Conservation (phyloP, 2,113 vertebrate genomes). For the Panthera tigris region DNA sequence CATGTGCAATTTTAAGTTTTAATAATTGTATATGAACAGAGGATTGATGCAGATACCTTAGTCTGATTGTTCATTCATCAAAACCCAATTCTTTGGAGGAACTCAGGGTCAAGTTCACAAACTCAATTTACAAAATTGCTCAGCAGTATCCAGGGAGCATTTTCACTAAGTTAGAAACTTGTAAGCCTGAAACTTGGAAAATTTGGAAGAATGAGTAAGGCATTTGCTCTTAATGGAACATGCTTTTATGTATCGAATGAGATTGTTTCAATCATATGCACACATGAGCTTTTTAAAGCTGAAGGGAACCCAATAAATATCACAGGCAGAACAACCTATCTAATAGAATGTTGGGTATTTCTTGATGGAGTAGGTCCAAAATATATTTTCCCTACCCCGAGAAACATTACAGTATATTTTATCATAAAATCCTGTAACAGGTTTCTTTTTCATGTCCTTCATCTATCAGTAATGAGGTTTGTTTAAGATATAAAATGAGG, state of each 20-base stretch:
- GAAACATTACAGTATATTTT: neutral
- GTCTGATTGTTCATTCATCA: neutral
- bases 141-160: neutral
- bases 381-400: neutral
- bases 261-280: neutral
- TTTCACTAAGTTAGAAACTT: neutral
- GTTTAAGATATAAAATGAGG: too few species aligned
- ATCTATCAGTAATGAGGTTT: neutral
- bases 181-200: neutral
- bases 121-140: neutral
- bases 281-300: neutral
- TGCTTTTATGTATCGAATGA: accelerated
- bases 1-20: neutral
- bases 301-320: too few species aligned
- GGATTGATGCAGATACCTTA: neutral
- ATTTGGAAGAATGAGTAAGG: neutral
- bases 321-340: too few species aligned
- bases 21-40: neutral
- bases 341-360: neutral
- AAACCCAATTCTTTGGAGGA: neutral
- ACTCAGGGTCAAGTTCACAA: neutral
- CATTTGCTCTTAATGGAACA: accelerated
- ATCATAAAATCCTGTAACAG: neutral
- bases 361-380: neutral
- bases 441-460: neutral